Evolutionary conservation across 2,113 vertebrate genomes (phyloP).

Genomic region (Chloropsis cyanopogon): DNA sequence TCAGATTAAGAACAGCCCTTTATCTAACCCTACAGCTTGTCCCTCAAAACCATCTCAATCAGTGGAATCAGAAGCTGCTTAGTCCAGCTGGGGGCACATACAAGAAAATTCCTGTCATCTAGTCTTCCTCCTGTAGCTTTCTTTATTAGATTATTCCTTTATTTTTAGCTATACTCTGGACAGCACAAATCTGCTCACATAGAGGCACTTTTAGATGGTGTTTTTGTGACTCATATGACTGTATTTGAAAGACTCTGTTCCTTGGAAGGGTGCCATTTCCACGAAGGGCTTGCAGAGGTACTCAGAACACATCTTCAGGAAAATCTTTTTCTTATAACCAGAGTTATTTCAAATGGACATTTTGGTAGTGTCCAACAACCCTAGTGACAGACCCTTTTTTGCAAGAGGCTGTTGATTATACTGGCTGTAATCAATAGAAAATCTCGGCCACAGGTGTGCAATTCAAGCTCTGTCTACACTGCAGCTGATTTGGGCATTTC

Average conservation of each 20-base stretch:
- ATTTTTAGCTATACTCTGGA: neutral
- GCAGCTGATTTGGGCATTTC: neutral
- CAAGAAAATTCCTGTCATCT: neutral
- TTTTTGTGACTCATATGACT: neutral
- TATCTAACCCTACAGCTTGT: neutral
- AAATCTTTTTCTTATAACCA: neutral
- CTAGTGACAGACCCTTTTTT: neutral
- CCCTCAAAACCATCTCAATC: constrained; percentile 8
- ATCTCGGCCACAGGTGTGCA: neutral
- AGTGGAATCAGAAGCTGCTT: constrained; percentile 38
- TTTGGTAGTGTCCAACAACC: neutral
- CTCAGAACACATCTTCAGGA: neutral
- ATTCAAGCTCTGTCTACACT: neutral
- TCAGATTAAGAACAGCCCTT: constrained; percentile 10
- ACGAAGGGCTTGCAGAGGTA: neutral
- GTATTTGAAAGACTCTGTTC: neutral
- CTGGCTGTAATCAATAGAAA: neutral
- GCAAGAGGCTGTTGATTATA: neutral
- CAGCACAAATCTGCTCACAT: neutral
- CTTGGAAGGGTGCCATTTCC: neutral
- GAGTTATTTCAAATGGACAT: neutral
- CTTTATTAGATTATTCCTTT: neutral
- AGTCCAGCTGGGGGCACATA: neutral
- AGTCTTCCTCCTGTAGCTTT: neutral
- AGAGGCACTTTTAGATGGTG: neutral